These are phyloP conservation scores for Siniperca obscura DNA, from an alignment of 2,797 vertebrate species.

Conservation along the genomic window DNA sequence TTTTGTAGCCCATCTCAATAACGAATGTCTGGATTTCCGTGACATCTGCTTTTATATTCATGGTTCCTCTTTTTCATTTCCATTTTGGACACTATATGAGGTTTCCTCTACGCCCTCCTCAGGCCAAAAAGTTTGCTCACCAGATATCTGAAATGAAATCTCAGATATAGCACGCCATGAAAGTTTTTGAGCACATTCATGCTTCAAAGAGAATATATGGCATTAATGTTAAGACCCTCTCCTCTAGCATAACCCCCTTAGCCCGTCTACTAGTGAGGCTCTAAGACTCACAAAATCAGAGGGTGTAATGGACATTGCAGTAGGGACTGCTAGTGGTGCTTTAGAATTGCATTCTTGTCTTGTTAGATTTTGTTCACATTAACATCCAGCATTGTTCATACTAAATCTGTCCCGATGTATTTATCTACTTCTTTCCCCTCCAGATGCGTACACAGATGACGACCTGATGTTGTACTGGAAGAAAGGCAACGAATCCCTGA, in stretches of 20 bases:
- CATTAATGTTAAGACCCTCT: slow-evolving; percentile 17
- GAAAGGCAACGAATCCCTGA: slow-evolving; percentile 96
- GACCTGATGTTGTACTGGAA: slow-evolving; percentile 99
- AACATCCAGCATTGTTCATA: neutral
- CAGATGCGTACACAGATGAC: slow-evolving; percentile 98
- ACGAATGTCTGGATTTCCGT: neutral
- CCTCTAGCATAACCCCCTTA: neutral
- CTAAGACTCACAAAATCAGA: neutral
- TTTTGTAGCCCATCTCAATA: neutral
- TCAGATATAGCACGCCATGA: neutral
- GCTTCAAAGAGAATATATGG: slow-evolving; percentile 10
- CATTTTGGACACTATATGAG: neutral
- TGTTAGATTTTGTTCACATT: slow-evolving; percentile 12
- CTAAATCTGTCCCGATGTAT: slow-evolving; percentile 5
- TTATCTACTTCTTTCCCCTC: slow-evolving; percentile 5
- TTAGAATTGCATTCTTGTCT: neutral
- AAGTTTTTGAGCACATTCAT: neutral
- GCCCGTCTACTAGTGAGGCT: neutral
- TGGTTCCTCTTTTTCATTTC: neutral
- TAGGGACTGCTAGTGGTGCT: neutral
- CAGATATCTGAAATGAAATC: slow-evolving; percentile 21
- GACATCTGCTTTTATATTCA: too few species aligned
- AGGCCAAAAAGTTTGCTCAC: slow-evolving; percentile 9
- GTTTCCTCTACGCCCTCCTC: slow-evolving; percentile 14
- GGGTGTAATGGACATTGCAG: neutral